Evolutionary conservation across 2,888 invertebrate species (phyloP), one percentile per base, ranked within the genome.

Genomic region (Heteropelma amictum): DNA sequence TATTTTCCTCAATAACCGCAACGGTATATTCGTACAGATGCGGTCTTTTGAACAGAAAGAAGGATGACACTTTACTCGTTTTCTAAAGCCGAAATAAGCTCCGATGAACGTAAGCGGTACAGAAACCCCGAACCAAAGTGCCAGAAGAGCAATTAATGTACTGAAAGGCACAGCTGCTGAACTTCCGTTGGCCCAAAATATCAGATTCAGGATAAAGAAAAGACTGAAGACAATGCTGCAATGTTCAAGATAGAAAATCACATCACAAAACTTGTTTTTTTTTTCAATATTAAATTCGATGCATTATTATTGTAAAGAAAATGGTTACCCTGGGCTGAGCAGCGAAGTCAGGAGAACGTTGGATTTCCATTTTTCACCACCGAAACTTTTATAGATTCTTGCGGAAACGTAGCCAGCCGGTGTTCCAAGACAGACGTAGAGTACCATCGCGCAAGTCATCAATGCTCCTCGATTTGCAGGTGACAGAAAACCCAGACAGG

Each of bases 301-400:
- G 1, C 5, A n/a, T 45, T 10, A 19, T 45, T 1, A 54, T 17
- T 58, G 2, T 45, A 6, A 45, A 38, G 33, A 17, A 19, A 51
- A 61, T 19, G 2, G 12, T n/a, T 90, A 98, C 98, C 99, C 99
- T 1, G 99, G 98, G 86, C 98, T 96, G 10, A 99, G 92, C 93
- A 98, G 96, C 3, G 98, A 97, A 0, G 99, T 99, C 33, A 99
- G 92, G 65, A 99, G 90, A 0, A 99, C 97, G 90, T 99, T 99
- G 72, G 97, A 96, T 91, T 99, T 99, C 99, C 99, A 99, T 86
- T 98, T 96, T 79, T 98, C 94, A 0, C 99, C 99, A 7, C 98
- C 98, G 90, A 99, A 98, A 90, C 98, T 98, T 91, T 99, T 99
- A 91, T 99, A 99, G 84, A 99, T 94, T 81, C 99, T 92, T 0